phyloP scores from a whole-genome alignment of 1,140 invertebrate genomes.

The Panagrolaimus sp. region DNA sequence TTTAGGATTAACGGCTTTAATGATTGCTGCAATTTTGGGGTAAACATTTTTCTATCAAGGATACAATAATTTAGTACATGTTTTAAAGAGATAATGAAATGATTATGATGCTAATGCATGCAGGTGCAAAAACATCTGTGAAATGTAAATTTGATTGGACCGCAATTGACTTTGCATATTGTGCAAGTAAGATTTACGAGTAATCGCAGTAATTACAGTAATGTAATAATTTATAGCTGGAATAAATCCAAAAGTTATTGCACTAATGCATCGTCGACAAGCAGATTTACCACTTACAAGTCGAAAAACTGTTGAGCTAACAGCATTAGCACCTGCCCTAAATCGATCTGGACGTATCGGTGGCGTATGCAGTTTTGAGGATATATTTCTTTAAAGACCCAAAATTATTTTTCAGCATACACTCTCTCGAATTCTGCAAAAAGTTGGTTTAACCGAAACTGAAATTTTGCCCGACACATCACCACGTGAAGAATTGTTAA shows the following conservation, averaged over 20 bases:
- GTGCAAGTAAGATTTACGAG: not conserved
- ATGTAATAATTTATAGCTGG: not conserved
- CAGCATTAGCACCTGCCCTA: not conserved
- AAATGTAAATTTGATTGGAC: slow-evolving; percentile 6
- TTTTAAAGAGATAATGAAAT: not conserved
- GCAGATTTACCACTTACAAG: not conserved
- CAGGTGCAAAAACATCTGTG: not conserved
- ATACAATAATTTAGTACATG: not conserved
- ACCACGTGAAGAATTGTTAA: not conserved
- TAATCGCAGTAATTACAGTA: not conserved
- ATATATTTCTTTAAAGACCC: not conserved
- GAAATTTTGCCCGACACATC: not conserved
- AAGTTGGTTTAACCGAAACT: not conserved
- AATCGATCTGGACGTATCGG: not conserved
- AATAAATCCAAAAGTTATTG: slow-evolving; percentile 7
- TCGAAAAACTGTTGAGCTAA: not conserved
- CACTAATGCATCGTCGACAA: not conserved
- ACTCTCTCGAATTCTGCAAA: not conserved
- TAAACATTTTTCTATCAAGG: not conserved
- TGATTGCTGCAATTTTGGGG: slow-evolving; percentile 12
- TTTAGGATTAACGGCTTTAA: not conserved
- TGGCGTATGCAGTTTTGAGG: not conserved
- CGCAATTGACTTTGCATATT: not conserved
- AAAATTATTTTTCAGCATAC: not conserved
- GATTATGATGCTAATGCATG: not conserved